Conservation (phyloP, 1,140 invertebrate genomes). For the Cyclargus thomasi region DNA sequence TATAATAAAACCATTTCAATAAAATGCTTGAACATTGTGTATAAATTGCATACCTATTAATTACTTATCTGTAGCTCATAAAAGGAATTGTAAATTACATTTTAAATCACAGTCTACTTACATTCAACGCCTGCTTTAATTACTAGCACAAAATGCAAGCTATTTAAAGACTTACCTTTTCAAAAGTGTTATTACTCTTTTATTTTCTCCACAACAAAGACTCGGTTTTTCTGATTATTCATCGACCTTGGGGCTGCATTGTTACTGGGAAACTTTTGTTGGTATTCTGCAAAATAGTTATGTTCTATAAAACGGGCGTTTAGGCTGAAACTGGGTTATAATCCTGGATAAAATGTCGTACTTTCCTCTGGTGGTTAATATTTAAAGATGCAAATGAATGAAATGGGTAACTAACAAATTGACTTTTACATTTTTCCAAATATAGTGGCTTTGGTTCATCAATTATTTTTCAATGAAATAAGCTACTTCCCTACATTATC, state of each 20-base stretch:
- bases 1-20: too few relatives aligned
- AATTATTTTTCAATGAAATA: too few relatives aligned
- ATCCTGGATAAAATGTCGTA: too few relatives aligned
- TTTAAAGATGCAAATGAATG: too few relatives aligned
- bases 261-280: conserved; percentile 3
- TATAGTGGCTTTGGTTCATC: too few relatives aligned
- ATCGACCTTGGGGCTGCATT: neutral
- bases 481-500: too few relatives aligned
- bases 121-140: neutral
- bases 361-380: too few relatives aligned
- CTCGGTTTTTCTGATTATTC: conserved; percentile 1
- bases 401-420: too few relatives aligned
- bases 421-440: too few relatives aligned
- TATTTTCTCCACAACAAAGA: neutral
- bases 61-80: neutral
- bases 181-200: conserved; percentile 1
- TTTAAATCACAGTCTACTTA: neutral
- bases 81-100: neutral
- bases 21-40: too few relatives aligned
- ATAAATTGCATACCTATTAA: too few relatives aligned
- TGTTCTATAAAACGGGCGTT: neutral
- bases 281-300: neutral
- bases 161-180: neutral
- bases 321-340: neutral
- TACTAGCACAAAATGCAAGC: neutral